A percentile compares a stretch with the other conserved stretches of the same genome.
Conservation (phyloP, 2,797 vertebrate species). For the Hippocampus kuda region DNA sequence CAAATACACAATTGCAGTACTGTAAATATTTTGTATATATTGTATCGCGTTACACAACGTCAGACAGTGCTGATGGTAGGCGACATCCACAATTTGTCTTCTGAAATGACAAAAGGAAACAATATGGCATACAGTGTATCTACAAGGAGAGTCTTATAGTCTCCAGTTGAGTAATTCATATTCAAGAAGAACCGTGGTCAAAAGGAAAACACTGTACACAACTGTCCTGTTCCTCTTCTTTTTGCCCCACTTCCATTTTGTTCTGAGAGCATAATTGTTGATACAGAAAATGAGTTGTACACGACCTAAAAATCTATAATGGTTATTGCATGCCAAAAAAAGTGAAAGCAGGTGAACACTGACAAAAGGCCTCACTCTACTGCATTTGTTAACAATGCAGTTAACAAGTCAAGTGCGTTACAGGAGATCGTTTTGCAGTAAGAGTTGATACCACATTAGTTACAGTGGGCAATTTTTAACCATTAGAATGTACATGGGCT, state of each 20-base stretch:
- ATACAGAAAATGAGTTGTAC: background rate
- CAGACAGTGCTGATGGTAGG: conserved; percentile 8
- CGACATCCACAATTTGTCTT: conserved; percentile 9
- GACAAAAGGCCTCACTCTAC: conserved; percentile 19
- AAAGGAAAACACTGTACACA: background rate
- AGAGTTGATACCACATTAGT: background rate
- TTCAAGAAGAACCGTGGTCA: conserved; percentile 19
- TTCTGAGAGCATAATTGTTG: background rate
- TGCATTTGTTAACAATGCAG: conserved; percentile 3
- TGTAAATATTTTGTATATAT: conserved; percentile 23
- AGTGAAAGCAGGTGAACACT: conserved; percentile 28
- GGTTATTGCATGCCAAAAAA: conserved; percentile 42
- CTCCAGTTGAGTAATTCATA: conserved; percentile 11
- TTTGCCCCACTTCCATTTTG: background rate
- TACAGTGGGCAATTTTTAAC: background rate
- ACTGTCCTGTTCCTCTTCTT: background rate
- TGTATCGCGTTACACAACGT: conserved; percentile 14
- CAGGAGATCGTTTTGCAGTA: background rate
- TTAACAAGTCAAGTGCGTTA: background rate
- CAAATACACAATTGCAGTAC: conserved; percentile 17
- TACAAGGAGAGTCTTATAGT: background rate
- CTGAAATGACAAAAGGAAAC: conserved; percentile 7
- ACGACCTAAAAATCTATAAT: conserved; percentile 15
- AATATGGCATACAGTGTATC: background rate
- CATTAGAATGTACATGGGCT: background rate